Percentiles rank a stretch among this genome's conserved stretches.
Conservation (phyloP, 2,113 vertebrate species). For the Hyla sarda region DNA sequence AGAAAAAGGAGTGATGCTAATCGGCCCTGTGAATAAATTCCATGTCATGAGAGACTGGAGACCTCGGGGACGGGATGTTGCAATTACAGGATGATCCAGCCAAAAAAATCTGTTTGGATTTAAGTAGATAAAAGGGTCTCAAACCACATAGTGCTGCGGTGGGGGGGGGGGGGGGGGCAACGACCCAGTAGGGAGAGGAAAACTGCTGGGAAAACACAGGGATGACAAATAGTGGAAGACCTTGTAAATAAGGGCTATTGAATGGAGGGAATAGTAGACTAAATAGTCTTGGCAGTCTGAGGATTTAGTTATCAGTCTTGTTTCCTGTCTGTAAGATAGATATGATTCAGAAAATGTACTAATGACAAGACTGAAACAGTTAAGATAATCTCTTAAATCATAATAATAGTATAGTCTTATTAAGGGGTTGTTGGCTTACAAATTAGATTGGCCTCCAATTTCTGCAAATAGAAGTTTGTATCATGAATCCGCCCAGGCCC, state of each 20-base stretch:
- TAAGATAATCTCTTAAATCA: no score
- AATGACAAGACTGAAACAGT: no score
- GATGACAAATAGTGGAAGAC: slow-evolving; percentile 32
- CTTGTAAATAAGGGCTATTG: slow-evolving; percentile 54
- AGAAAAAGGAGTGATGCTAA: slow-evolving; percentile 62
- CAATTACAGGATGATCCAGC: slow-evolving; percentile 66
- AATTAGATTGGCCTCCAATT: background rate
- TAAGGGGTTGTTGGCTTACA: background rate
- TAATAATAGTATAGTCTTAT: no score
- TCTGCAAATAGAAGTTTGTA: no score
- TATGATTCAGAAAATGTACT: background rate
- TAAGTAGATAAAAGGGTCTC: slow-evolving; percentile 80
- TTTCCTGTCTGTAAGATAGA: background rate
- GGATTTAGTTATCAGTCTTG: background rate
- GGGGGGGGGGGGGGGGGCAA: slow-evolving; percentile 48
- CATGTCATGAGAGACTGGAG: slow-evolving; percentile 78
- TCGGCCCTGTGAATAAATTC: slow-evolving; percentile 70
- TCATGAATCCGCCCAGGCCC: no score
- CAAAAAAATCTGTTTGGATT: slow-evolving; percentile 67
- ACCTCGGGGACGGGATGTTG: slow-evolving; percentile 76
- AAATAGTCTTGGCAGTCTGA: slow-evolving; percentile 17
- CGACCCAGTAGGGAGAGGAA: slow-evolving; percentile 61
- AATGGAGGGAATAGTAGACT: slow-evolving; percentile 21
- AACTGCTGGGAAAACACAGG: slow-evolving; percentile 33
- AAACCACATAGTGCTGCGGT: slow-evolving; percentile 68